Evolutionary conservation across 2,888 invertebrate species (phyloP), one percentile per base, ranked within the genome.

Genomic region (Aquatica leii): DNA sequence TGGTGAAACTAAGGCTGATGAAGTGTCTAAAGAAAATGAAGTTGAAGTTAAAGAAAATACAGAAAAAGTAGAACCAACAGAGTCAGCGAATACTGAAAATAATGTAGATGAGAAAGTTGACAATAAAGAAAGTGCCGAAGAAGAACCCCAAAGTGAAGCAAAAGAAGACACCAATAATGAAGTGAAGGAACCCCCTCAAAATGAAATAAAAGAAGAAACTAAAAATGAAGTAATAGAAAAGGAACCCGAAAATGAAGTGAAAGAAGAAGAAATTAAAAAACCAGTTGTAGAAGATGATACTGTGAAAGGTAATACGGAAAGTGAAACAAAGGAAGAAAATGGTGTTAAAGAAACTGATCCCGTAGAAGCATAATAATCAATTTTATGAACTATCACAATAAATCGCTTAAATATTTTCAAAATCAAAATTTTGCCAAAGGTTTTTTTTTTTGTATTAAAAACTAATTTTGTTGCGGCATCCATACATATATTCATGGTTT

Each of bases 1-100:
- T 70, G 79, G 78, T 21, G 76, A 80, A 62, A 64, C 66, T 17
- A n/a, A 35, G 40, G 11, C 52, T 51, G 60, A 66, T 54, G 66
- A 41, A 1, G 17, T 50, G 24, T 2, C 6, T 18, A n/a, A n/a
- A n/a, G n/a, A n/a, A n/a, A n/a, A n/a, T n/a, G 24, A 24, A 24
- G 24, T 24, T 24, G 24, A 24, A 4, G 6, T 2, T 24, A 24
- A 24, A 50, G 41, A 53, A 53, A 24, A 31, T 8, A 65, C 50
- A 21, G 61, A 68, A 55, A 65, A 71, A 51, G 70, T 71, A 40
- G 66, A 65, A 12, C 64, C n/a, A n/a, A n/a, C n/a, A n/a, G n/a
- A n/a, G n/a, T n/a, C 62, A 59, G 67, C 67, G 40, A 55, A 61
- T 11, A 59, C 35, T 8, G 66, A 67, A 12, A 70, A 66, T 37